Evolutionary conservation across 1,140 invertebrate genomes (phyloP).

Genomic region (Chionoecetes opilio): DNA sequence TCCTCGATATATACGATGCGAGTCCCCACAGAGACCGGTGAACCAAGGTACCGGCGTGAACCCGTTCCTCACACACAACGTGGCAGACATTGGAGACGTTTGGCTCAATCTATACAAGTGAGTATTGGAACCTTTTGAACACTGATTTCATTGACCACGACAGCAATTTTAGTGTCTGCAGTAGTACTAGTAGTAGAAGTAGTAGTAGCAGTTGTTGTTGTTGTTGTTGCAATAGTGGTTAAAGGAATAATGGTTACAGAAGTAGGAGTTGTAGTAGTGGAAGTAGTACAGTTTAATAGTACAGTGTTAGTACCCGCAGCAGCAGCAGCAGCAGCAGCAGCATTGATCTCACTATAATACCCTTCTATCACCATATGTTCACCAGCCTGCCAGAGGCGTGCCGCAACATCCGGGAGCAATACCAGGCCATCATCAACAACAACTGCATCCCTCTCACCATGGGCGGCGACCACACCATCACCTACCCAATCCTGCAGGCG

Average conservation of each 20-base stretch:
- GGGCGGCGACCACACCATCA: slow-evolving; percentile 73
- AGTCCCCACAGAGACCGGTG: slow-evolving; percentile 54
- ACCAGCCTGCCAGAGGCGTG: slow-evolving; percentile 64
- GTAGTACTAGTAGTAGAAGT: not conserved
- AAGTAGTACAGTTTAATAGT: too few relatives aligned
- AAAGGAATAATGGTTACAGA: too few relatives aligned
- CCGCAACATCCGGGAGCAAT: slow-evolving; percentile 63
- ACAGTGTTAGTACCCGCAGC: too few relatives aligned
- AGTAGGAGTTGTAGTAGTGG: too few relatives aligned
- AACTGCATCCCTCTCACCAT: slow-evolving; percentile 67
- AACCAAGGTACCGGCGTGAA: slow-evolving; percentile 59
- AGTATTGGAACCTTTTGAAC: not conserved
- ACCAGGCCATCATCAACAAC: slow-evolving; percentile 43
- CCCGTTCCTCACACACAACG: slow-evolving; percentile 64
- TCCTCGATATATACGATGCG: slow-evolving; percentile 59
- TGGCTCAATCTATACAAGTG: slow-evolving; percentile 61
- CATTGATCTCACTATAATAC: too few relatives aligned
- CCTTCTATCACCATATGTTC: not conserved
- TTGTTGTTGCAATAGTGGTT: not conserved
- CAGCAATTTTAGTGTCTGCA: not conserved
- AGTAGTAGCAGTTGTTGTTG: not conserved
- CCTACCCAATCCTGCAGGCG: slow-evolving; percentile 71
- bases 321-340: too few relatives aligned
- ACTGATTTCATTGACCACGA: not conserved
- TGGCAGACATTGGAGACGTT: slow-evolving; percentile 68